These are phyloP conservation scores for Chrysochloris asiatica DNA, from an alignment of 2,113 vertebrate genomes.

Conservation along the genomic window DNA sequence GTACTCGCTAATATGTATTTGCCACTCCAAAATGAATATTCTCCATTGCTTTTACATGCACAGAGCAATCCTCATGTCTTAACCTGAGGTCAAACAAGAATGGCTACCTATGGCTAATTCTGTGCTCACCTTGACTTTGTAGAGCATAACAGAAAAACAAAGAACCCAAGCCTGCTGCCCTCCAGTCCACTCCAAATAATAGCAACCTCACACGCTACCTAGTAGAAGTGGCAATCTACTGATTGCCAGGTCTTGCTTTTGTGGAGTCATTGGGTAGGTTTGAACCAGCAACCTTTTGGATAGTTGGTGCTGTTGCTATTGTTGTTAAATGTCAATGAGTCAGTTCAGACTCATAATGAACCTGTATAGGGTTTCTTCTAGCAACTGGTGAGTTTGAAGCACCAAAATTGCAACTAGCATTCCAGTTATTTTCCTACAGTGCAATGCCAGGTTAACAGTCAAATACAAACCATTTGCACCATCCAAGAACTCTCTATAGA, in stretches of 20 bases:
- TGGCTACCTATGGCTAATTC: background rate
- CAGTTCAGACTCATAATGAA: too few species aligned
- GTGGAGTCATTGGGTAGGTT: background rate
- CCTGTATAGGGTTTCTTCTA: too few species aligned
- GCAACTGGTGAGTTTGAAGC: too few species aligned
- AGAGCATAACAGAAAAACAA: background rate
- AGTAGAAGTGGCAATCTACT: background rate
- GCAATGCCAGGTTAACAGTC: too few species aligned
- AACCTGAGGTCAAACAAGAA: background rate
- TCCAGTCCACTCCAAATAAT: background rate
- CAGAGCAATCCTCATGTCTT: background rate
- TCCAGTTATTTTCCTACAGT: too few species aligned
- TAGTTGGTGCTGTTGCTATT: too few species aligned
- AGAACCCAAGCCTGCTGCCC: background rate
- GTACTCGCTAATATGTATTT: background rate
- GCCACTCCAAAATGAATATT: background rate
- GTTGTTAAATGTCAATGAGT: too few species aligned
- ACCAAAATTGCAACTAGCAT: too few species aligned
- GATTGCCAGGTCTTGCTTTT: background rate
- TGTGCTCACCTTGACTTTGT: background rate
- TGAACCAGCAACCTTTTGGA: background rate
- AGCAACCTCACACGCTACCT: background rate
- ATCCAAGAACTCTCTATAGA: too few species aligned
- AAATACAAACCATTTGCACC: too few species aligned
- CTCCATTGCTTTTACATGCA: background rate